Conservation (phyloP, 2,113 vertebrate species). For the Uria aalge region DNA sequence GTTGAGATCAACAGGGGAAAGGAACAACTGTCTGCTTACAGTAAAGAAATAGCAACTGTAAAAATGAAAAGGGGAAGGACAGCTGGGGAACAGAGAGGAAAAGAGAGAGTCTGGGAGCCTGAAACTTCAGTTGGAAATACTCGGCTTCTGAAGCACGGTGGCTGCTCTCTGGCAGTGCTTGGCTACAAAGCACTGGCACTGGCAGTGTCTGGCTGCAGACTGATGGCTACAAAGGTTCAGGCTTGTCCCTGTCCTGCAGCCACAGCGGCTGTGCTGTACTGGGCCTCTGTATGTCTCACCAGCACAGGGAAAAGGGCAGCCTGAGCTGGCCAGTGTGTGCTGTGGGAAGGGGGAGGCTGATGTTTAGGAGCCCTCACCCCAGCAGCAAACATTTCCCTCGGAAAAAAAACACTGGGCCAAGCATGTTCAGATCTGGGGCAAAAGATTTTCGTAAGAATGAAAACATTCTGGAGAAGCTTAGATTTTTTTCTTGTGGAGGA, state of each 20-base stretch:
- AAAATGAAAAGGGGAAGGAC: neutral
- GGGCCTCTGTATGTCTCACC: neutral
- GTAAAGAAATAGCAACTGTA: neutral
- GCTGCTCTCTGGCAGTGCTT: neutral
- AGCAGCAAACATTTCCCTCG: neutral
- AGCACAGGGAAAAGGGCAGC: neutral
- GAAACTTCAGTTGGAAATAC: neutral
- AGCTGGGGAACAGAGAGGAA: neutral
- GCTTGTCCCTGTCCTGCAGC: neutral
- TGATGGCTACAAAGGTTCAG: neutral
- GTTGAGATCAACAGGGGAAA: neutral
- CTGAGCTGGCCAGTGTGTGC: neutral
- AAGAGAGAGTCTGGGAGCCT: neutral
- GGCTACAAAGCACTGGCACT: too few relatives aligned
- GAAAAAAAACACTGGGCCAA: neutral
- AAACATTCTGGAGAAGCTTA: neutral
- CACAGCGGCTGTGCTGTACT: rapidly evolving
- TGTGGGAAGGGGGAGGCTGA: neutral
- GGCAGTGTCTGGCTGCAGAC: too few relatives aligned
- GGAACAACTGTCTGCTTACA: neutral
- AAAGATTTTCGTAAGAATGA: neutral
- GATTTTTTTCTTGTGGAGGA: neutral
- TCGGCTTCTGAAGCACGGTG: neutral
- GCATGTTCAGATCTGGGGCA: neutral
- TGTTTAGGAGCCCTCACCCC: neutral